Percentiles rank a stretch among this genome's conserved stretches.
These are phyloP conservation scores for Lochmaea crataegi DNA, from an alignment of 2,888 invertebrate genomes.

Conservation along the genomic window DNA sequence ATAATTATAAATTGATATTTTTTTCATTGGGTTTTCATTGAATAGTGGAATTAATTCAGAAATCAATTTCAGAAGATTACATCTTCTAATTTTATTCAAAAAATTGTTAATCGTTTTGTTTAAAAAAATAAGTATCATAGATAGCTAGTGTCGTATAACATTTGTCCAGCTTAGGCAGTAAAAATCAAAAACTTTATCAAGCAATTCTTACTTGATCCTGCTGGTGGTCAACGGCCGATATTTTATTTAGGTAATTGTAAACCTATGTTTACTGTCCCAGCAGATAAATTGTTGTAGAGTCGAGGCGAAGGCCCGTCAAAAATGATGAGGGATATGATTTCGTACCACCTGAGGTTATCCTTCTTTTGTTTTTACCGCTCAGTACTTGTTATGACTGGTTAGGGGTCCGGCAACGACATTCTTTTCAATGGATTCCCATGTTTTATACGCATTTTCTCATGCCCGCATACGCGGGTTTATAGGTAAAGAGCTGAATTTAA, in stretches of 20 bases:
- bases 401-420: constrained; percentile 54
- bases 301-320: constrained; percentile 54
- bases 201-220: background rate
- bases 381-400: constrained; percentile 55
- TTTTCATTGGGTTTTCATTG: too few species aligned
- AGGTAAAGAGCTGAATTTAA: background rate
- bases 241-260: constrained; percentile 55
- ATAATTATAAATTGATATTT: too few species aligned
- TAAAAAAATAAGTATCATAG: background rate
- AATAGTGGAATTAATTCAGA: too few species aligned
- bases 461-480: constrained; percentile 34
- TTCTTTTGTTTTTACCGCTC: constrained; percentile 59
- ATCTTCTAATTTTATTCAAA: too few species aligned
- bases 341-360: constrained; percentile 57
- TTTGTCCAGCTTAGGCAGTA: background rate
- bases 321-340: constrained; percentile 60
- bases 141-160: too few species aligned
- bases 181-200: background rate
- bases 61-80: too few species aligned
- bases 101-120: background rate
- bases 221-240: constrained; percentile 34
- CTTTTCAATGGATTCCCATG: constrained; percentile 45
- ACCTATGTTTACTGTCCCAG: constrained; percentile 54
- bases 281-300: constrained; percentile 58
- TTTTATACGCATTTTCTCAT: constrained; percentile 46